These are phyloP conservation scores for Aurelia sp. DNA, from an alignment of 30 jellyfish, hydroid and myxozoan species.

Conservation along the genomic window DNA sequence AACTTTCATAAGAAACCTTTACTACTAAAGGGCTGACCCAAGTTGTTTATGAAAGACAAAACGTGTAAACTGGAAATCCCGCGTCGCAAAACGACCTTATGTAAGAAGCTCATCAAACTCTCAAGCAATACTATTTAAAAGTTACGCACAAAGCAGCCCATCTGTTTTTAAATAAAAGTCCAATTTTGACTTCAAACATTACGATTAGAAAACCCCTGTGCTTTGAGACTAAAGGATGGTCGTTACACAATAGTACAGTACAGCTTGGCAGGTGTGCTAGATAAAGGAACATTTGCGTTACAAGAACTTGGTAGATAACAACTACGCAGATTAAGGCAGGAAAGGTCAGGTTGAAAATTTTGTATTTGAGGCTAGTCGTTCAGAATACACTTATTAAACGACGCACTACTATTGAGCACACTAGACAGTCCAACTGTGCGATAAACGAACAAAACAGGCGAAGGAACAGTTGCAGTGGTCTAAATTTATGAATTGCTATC, in stretches of 20 bases:
- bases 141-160: too few relatives aligned
- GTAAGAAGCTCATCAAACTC: too few relatives aligned
- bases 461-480: conserved; percentile 16
- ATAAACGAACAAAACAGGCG: neutral
- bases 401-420: neutral
- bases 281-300: neutral
- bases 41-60: too few relatives aligned
- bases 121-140: too few relatives aligned
- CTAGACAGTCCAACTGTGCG: conserved; percentile 4
- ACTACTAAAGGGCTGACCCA: too few relatives aligned
- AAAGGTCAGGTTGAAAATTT: neutral
- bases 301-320: neutral
- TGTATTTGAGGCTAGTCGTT: neutral
- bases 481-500: neutral
- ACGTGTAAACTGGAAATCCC: too few relatives aligned
- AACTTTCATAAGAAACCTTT: too few relatives aligned
- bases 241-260: neutral
- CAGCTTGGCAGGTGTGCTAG: conserved; percentile 6
- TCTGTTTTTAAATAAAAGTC: too few relatives aligned
- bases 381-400: neutral
- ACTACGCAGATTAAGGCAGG: neutral
- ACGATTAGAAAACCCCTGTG: neutral
- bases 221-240: neutral
- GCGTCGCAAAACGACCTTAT: too few relatives aligned
- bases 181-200: too few relatives aligned